Evolutionary conservation across 2,888 invertebrate species (phyloP), one percentile per base, ranked within the genome.

Genomic region (Oxystoma pomonae): DNA sequence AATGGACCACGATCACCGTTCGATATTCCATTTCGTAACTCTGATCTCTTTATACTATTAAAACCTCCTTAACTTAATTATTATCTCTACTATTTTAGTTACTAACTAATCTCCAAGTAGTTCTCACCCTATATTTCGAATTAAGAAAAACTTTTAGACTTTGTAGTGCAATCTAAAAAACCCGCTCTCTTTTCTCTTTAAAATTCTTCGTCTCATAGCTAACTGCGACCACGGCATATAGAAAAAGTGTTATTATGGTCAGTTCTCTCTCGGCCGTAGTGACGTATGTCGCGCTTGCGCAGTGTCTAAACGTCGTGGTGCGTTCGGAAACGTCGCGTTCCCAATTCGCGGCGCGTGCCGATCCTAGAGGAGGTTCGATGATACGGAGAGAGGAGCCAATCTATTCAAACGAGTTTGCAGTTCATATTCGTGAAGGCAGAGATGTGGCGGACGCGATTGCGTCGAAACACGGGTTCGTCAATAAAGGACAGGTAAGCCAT

Each of bases 331-430:
- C 12, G 5, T 7, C 35, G 35, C n/a, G n/a, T n/a, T 35, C 35
- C 5, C 5, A 35, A 35, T 7, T 12, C 35, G 35, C 3, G 35
- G 35, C 35, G 12, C 35, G 35, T 35, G 3, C 35, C 35, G 35
- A 35, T 7, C 5, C 12, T 3, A 7, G 3, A 3, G 35, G 35
- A 12, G 12, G 35, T 35, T 3, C 35, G 35, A 3, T 3, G 12
- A 12, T 35, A 7, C 3, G 35, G 12, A 3, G 64, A 21, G 64
- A 67, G 55, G 61, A 68, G 55, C 79, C 81, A 53, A 84, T 90
- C 74, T 93, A 88, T 81, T 87, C 87, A 81, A 92, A 92, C 80
- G 87, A 92, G 78, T 92, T 92, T 77, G 96, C 96, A 58, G 90
- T 95, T 57, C 89, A 92, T 78, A 88, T 97, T 77, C 90, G 91